Base-by-base conservation (phyloP, 1,140 invertebrate species). In the Pseudomyrmex concolor region DNA sequence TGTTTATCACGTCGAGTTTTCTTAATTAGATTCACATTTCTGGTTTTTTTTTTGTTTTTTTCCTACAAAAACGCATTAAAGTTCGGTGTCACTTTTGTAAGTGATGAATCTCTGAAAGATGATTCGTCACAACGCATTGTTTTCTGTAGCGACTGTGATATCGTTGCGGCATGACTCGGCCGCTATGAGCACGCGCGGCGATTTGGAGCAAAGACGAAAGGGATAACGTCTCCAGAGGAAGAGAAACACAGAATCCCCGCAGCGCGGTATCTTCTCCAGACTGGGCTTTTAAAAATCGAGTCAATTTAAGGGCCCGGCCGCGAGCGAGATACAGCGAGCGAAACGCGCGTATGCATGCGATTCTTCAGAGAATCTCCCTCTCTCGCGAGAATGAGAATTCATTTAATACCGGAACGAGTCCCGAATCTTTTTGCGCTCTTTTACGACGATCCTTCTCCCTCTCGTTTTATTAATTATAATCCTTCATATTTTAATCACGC, bases 161-260 rank as follows among this genome's bases (percentile, higher is more conserved):
- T 89, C 84, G 82, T 88, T 89, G 84, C 73, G 15, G 48, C 62
- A 68, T 51, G 84, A 86, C 74, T 84, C 76, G 82, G 25, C 66
- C 67, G 57, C 43, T 78, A 71, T 45, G n/a, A n/a, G 57, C 48
- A 19, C 54, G 67, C 48, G 25, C 54, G 67, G 59, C 77, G 87
- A 89, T 89, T 85, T 89, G 88, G 88, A 89, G 87, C 63, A 89
- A 86, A 87, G 88, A 87, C 70, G 88, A 89, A 89, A 89, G 64
- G 82, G 63, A 86, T 76, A 84, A 86, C 74, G 78, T 83, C 80
- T 87, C 80, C 72, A 66, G 72, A 74, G 70, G 82, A 86, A 84
- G 63, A 89, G 89, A 87, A 89, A 90, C 88, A 90, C 84, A 81
- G 88, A 67, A 83, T 85, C 88, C 89, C 89, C 86, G 89, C 81